Evolutionary conservation across 2,797 vertebrate genomes (phyloP), one percentile per base, ranked within the genome.

Genomic region (Mormyrops boulengeri): DNA sequence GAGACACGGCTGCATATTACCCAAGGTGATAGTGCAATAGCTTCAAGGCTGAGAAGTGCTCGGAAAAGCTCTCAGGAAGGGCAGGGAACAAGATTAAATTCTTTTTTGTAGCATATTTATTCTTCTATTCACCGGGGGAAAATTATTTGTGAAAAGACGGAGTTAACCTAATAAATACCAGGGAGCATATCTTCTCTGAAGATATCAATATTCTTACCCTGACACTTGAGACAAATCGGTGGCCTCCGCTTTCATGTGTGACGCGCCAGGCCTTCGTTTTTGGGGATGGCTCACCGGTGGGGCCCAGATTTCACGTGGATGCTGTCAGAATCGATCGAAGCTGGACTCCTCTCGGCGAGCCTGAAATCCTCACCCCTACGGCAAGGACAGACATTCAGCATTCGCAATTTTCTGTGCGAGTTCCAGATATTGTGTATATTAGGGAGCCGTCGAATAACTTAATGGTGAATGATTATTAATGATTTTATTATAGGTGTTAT

Each of bases 41-140:
- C 94, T 94, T 94, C 95, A 94, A 96, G 95, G 94, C 95, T 94
- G 94, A 94, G 93, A 92, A 94, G 94, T 93, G 93, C 94, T 93
- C 94, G 93, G 93, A 93, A 94, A 95, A 95, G 94, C 94, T 95
- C 94, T 95, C 94, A 93, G 94, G 92, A 92, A 91, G 93, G 88
- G 92, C 94, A 91, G 93, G 93, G 92, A 93, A 95, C 91, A 93
- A 94, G 93, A 96, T 95, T 94, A 95, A 95, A 96, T 95, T 95
- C 95, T 94, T 96, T 96, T 95, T 94, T 92, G 92, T 92, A 47
- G 89, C 94, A 90, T 93, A 94, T 94, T 94, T 93, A 92, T 94
- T 93, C 91, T 92, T 91, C 92, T 89, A 93, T 94, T 95, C 92
- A 94, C 90, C 2, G 93, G 93, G 93, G 93, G 90, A 92, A 92